Conservation (phyloP, 2,797 vertebrate species). For the Pangasius larnaudii region DNA sequence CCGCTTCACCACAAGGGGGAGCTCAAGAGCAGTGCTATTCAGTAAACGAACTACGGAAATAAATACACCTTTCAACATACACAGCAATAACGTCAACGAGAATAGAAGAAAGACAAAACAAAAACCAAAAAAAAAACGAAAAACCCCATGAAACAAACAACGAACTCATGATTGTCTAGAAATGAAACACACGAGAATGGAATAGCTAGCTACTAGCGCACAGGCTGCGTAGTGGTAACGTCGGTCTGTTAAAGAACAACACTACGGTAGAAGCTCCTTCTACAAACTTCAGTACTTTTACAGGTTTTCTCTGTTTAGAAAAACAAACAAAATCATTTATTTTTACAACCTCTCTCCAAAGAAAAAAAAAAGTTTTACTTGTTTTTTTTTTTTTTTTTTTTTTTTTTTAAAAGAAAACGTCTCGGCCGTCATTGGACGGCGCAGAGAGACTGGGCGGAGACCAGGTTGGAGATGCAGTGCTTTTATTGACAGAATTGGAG, state of each 20-base stretch:
- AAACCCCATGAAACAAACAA: slow-evolving; percentile 66
- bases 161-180: slow-evolving; percentile 95
- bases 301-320: slow-evolving; percentile 24
- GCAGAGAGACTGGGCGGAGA: slow-evolving; percentile 29
- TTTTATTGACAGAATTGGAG: slow-evolving; percentile 51
- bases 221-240: slow-evolving; percentile 88
- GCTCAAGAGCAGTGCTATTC: slow-evolving; percentile 95
- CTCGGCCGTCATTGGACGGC: slow-evolving; percentile 33
- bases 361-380: background rate
- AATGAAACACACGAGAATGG: slow-evolving; percentile 90
- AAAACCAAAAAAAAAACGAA: slow-evolving; percentile 26
- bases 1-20: slow-evolving; percentile 61
- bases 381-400: background rate
- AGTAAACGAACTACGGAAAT: slow-evolving; percentile 99
- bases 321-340: slow-evolving; percentile 20
- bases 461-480: slow-evolving; percentile 54
- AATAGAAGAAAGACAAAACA: slow-evolving; percentile 60
- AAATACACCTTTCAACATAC: slow-evolving; percentile 96
- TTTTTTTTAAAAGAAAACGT: slow-evolving; percentile 6
- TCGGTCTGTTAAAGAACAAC: slow-evolving; percentile 63
- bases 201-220: slow-evolving; percentile 85
- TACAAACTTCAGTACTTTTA: slow-evolving; percentile 42
- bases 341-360: slow-evolving; percentile 48
- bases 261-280: slow-evolving; percentile 56
- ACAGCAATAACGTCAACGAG: slow-evolving; percentile 86